Percentiles rank a stretch among this genome's conserved stretches.
Conservation (phyloP, 1,140 invertebrate genomes). For the Rhagoletis zephyria region DNA sequence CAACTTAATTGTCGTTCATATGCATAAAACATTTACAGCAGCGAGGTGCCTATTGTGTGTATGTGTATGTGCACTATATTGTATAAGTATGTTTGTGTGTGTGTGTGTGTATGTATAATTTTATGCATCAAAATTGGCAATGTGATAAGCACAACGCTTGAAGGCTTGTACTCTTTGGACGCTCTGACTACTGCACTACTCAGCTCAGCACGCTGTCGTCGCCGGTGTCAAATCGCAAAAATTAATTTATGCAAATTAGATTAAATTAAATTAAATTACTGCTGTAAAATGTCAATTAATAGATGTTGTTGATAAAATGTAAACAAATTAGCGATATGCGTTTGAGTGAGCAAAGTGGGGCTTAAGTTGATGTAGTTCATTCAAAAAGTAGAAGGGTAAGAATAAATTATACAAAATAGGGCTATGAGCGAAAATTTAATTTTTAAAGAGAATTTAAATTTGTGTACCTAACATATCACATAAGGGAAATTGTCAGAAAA, state of each 20-base stretch:
- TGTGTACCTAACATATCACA: too few relatives aligned
- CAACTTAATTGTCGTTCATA: slow-evolving; percentile 31
- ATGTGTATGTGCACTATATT: not conserved
- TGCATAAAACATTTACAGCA: not conserved
- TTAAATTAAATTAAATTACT: slow-evolving; percentile 46
- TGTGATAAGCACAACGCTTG: not conserved
- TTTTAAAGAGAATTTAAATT: too few relatives aligned
- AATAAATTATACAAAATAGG: too few relatives aligned
- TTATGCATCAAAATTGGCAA: not conserved
- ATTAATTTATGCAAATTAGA: slow-evolving; percentile 53
- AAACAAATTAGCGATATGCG: slow-evolving; percentile 19
- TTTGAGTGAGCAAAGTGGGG: not conserved
- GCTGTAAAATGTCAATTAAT: slow-evolving; percentile 51
- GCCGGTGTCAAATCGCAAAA: not conserved
- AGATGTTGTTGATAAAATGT: slow-evolving; percentile 37
- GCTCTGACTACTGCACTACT: not conserved
- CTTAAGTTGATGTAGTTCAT: not conserved
- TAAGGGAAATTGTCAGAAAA: too few relatives aligned
- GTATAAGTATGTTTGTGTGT: not conserved
- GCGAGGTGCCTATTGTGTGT: not conserved
- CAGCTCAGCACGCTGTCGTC: not conserved
- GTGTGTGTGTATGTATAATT: not conserved
- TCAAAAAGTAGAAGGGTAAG: too few relatives aligned
- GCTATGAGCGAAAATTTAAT: too few relatives aligned
- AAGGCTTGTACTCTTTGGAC: not conserved